Evolutionary conservation across 2,888 invertebrate species (phyloP), one percentile per base, ranked within the genome.

Genomic region (Hirtodrosophila confusa): DNA sequence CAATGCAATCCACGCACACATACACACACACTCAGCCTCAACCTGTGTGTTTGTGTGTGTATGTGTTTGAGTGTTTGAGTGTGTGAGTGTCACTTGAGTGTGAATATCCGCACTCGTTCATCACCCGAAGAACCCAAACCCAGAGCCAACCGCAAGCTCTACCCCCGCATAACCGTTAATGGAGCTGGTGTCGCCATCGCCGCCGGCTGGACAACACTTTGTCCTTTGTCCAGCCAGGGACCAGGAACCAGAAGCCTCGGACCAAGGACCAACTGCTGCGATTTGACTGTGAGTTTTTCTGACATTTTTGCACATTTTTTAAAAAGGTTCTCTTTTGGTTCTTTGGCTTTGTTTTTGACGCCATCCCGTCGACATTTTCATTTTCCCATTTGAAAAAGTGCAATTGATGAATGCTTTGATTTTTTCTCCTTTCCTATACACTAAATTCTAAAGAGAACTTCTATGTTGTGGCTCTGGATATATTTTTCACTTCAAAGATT

Each of bases 221-320:
- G 72, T 79, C 66, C 75, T 64, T 58, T 76, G 69, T 80, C 78
- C 69, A 33, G 17, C 43, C 40, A 36, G 33, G 31, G 10, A 48
- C 24, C 44, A 27, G 35, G 39, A 31, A 37, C 36, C 35, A 41
- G 27, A 43, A 12, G 27, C 6, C 43, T 49, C 39, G 24, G 50
- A 41, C 49, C 58, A 33, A 36, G 67, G 83, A 70, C 84, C 89
- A 77, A 88, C 88, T 79, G 89, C 87, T 88, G 89, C 77, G 88
- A 76, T 77, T 75, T 88, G 78, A 76, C 67, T 85, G 79, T 60
- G 79, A 76, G 80, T 88, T 89, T 89, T 89, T 88, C 79, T 89
- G 89, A 88, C 88, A 89, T 80, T 88, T 89, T 88, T 80, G 73
- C 78, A 78, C 72, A 73, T 79, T 85, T 80, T 76, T 74, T 75